Evolutionary conservation across 2,113 vertebrate genomes (phyloP).

Genomic region (Bostrychus sinensis): DNA sequence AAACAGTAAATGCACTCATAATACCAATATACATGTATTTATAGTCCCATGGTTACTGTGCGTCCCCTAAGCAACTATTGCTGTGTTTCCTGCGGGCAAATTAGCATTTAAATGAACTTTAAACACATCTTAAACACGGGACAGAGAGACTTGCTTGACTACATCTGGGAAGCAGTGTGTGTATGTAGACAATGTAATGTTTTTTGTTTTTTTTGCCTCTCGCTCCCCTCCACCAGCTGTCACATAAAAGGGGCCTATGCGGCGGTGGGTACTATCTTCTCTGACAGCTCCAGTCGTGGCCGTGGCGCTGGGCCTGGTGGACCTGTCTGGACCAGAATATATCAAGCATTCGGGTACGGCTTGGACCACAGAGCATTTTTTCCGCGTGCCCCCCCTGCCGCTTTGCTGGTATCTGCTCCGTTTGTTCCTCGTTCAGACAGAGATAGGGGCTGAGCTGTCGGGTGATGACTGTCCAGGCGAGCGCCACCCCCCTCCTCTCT

Average conservation of each 20-base stretch:
- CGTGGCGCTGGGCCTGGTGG: not conserved
- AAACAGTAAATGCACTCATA: not conserved
- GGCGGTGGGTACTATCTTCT: constrained; percentile 2
- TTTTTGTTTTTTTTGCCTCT: not conserved
- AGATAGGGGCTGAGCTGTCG: constrained; percentile 16
- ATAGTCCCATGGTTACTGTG: not conserved
- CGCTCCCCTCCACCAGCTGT: not conserved
- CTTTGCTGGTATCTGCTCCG: not conserved
- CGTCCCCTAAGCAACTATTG: not conserved
- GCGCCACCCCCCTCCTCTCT: not conserved
- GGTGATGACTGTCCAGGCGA: constrained; percentile 15
- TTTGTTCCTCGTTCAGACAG: constrained; percentile 9
- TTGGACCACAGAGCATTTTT: too few species aligned
- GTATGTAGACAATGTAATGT: not conserved
- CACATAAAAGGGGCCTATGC: constrained; percentile 22
- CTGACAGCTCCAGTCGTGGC: constrained; percentile 22
- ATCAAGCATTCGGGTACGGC: too few species aligned
- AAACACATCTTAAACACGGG: constrained; percentile 12
- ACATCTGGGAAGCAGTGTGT: not conserved
- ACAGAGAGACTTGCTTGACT: constrained; percentile 9
- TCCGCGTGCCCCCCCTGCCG: too few species aligned
- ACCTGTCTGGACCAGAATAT: too few species aligned
- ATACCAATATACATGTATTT: not conserved
- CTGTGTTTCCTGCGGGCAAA: constrained; percentile 1
- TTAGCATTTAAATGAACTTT: constrained; percentile 38